Conservation (phyloP, 1,140 invertebrate species). For the Brachionus rubens region DNA sequence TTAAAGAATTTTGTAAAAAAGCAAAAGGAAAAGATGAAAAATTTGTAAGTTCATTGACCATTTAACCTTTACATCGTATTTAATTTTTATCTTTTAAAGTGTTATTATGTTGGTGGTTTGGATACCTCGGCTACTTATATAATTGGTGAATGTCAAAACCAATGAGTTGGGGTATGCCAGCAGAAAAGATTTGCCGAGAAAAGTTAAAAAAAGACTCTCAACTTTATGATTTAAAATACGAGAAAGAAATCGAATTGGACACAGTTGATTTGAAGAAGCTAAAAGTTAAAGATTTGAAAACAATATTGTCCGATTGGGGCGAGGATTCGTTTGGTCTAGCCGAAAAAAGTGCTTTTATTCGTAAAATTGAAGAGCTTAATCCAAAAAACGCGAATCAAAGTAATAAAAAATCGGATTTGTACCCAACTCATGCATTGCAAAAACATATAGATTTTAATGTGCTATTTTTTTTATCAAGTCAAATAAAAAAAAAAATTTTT, state of each 20-base stretch:
- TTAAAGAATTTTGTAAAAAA: conserved; percentile 79
- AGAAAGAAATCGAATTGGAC: conserved; percentile 93
- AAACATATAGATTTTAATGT: no score
- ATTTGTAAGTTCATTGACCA: conserved; percentile 72
- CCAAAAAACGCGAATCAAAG: conserved; percentile 74
- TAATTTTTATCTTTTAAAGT: conserved; percentile 65
- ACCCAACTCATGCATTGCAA: no score
- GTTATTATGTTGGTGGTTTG: conserved; percentile 92
- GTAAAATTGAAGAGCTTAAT: conserved; percentile 91
- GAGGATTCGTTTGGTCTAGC: conserved; percentile 95
- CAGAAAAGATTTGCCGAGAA: conserved; percentile 85
- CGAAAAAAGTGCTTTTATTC: conserved; percentile 94
- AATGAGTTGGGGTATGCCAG: conserved; percentile 86
- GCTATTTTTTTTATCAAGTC: neutral
- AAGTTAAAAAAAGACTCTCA: conserved; percentile 89
- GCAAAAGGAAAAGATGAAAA: conserved; percentile 85
- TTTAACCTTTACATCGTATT: neutral
- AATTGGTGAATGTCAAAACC: conserved; percentile 89
- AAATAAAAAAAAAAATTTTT: no score
- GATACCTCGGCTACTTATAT: conserved; percentile 96
- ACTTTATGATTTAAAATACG: conserved; percentile 93
- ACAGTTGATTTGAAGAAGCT: conserved; percentile 93
- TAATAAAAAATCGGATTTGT: conserved; percentile 17
- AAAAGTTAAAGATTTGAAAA: conserved; percentile 93
- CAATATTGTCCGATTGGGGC: conserved; percentile 95